A percentile compares a stretch with the other conserved stretches of the same genome.
Conservation (phyloP, 2,888 invertebrate species). For the Eristalinus sepulchralis region DNA sequence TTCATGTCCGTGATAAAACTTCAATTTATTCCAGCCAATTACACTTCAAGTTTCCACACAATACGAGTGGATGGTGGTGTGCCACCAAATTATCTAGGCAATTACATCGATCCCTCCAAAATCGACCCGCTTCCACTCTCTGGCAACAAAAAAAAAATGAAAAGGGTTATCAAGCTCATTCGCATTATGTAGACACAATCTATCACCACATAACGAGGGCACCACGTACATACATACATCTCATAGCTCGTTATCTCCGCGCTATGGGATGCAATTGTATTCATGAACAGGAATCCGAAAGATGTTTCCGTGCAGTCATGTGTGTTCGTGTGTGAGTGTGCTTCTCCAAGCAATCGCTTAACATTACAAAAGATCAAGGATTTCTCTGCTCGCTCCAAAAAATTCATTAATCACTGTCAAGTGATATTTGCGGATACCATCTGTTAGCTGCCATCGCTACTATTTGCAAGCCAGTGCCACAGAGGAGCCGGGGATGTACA, state of each 20-base stretch:
- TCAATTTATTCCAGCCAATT: constrained; percentile 66
- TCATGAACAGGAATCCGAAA: constrained; percentile 52
- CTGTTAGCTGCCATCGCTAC: constrained; percentile 60
- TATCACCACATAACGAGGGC: constrained; percentile 66
- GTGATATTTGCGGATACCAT: constrained; percentile 71
- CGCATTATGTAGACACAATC: constrained; percentile 50
- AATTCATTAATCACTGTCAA: constrained; percentile 72
- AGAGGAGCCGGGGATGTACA: not conserved
- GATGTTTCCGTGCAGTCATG: constrained; percentile 18
- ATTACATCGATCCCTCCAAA: constrained; percentile 64
- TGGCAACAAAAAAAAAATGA: too few species aligned
- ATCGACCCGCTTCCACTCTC: constrained; percentile 38
- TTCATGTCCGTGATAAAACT: constrained; percentile 24
- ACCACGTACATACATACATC: constrained; percentile 5
- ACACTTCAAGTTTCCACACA: constrained; percentile 25
- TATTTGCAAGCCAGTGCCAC: constrained; percentile 34
- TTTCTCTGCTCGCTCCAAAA: constrained; percentile 68
- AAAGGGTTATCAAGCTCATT: constrained; percentile 26
- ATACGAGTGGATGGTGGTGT: constrained; percentile 39
- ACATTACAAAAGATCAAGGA: constrained; percentile 71
- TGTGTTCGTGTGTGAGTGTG: not conserved
- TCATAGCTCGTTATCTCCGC: not conserved
- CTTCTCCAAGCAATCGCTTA: constrained; percentile 38
- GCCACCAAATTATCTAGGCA: constrained; percentile 67
- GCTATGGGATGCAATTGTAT: constrained; percentile 35